These are phyloP conservation scores for Hoplostethus mediterraneus DNA, from an alignment of 2,797 vertebrate species.

Conservation along the genomic window DNA sequence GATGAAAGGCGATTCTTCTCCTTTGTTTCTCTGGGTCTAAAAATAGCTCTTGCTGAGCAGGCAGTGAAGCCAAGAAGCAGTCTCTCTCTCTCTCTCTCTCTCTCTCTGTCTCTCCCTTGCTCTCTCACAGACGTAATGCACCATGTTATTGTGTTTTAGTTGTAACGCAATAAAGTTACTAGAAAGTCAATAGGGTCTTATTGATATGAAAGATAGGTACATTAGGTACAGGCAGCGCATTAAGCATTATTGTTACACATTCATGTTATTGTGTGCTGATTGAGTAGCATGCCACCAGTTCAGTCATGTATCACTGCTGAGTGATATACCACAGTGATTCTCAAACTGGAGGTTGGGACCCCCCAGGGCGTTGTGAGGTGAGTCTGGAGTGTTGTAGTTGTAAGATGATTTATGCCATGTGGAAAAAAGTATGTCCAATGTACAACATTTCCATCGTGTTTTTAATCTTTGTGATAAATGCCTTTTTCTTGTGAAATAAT, in stretches of 20 bases:
- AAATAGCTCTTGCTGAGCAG: constrained; percentile 80
- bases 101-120: constrained; percentile 12
- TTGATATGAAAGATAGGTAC: constrained; percentile 6
- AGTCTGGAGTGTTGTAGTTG: neutral
- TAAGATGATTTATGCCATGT: neutral
- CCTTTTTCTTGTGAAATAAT: neutral
- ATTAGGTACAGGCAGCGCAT: neutral
- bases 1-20: constrained; percentile 72
- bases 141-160: constrained; percentile 16
- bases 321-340: constrained; percentile 4
- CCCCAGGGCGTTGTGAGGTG: neutral
- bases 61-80: constrained; percentile 65
- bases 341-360: neutral
- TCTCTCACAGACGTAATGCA: constrained; percentile 15
- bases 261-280: constrained; percentile 15
- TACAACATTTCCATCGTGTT: neutral
- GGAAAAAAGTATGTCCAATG: neutral
- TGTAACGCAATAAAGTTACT: neutral
- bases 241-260: neutral
- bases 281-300: constrained; percentile 12
- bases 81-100: constrained; percentile 52
- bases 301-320: constrained; percentile 7
- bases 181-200: neutral
- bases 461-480: neutral
- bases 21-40: constrained; percentile 74